A percentile compares a stretch with the other conserved stretches of the same genome.
Conservation (phyloP, 2,888 invertebrate genomes). For the Microchrysa polita region DNA sequence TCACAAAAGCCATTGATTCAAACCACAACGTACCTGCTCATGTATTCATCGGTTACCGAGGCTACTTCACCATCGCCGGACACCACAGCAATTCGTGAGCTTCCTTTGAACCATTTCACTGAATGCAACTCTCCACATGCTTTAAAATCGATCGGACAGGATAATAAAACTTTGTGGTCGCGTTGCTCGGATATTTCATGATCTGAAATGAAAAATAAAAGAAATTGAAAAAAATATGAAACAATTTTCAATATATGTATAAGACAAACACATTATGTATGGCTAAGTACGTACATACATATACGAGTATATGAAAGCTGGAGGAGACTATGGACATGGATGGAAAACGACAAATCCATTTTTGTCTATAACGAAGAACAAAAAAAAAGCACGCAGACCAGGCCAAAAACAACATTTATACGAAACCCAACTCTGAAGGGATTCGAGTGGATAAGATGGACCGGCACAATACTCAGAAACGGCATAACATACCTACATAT, state of each 20-base stretch:
- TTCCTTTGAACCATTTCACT: constrained; percentile 81
- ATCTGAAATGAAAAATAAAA: constrained; percentile 56
- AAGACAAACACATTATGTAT: neutral
- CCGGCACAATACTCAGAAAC: neutral
- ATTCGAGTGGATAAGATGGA: neutral
- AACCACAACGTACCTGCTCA: constrained; percentile 57
- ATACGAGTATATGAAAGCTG: too few species aligned
- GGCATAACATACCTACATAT: too few species aligned
- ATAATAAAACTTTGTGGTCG: constrained; percentile 69
- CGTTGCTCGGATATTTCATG: constrained; percentile 60
- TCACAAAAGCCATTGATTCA: neutral
- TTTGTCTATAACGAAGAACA: neutral
- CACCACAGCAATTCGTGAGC: constrained; percentile 64
- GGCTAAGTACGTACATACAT: too few species aligned
- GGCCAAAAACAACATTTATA: neutral
- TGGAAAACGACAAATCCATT: neutral
- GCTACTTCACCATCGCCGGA: constrained; percentile 63
- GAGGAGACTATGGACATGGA: too few species aligned
- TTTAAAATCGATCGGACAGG: constrained; percentile 73
- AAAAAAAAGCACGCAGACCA: neutral
- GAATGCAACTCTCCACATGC: constrained; percentile 79
- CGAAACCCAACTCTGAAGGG: neutral
- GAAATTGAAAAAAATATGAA: constrained; percentile 33
- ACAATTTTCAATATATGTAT: neutral
- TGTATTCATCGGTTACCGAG: constrained; percentile 61